phyloP scores from a whole-genome alignment of 2,888 invertebrate genomes.

The Elysia crispata region DNA sequence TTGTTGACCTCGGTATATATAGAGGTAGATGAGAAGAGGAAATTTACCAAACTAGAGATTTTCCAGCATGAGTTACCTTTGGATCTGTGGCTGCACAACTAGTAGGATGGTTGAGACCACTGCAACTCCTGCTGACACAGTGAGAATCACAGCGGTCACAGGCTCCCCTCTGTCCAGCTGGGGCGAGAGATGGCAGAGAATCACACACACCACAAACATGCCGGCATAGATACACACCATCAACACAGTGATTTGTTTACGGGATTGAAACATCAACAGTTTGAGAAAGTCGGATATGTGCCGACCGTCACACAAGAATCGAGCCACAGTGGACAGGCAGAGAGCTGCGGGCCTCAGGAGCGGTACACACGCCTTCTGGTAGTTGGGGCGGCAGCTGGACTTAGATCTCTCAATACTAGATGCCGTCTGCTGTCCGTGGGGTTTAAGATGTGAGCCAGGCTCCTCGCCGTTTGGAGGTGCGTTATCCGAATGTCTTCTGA shows the following conservation, averaged over 20 bases:
- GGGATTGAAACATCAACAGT: background rate
- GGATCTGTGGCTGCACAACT: constrained; percentile 28
- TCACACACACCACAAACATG: constrained; percentile 17
- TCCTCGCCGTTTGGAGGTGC: too few species aligned
- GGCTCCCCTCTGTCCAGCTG: background rate
- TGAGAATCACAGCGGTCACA: background rate
- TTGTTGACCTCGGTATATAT: too few species aligned
- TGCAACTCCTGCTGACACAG: background rate
- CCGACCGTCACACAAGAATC: background rate
- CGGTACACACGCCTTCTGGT: too few species aligned
- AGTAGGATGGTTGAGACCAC: constrained; percentile 11
- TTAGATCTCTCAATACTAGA: too few species aligned
- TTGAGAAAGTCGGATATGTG: background rate
- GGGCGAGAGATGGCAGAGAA: constrained; percentile 3
- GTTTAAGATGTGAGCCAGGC: too few species aligned
- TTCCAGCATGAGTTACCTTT: constrained; percentile 35
- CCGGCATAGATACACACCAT: constrained; percentile 13
- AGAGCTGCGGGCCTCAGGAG: too few species aligned
- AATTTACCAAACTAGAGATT: too few species aligned
- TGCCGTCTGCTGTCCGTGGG: too few species aligned
- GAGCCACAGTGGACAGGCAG: too few species aligned
- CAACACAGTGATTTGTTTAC: constrained; percentile 6
- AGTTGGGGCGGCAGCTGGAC: too few species aligned
- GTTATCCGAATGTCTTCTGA: too few species aligned
- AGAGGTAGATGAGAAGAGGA: too few species aligned